These are phyloP conservation scores for Spea hammondii DNA, from an alignment of 2,797 vertebrate species.

Conservation along the genomic window DNA sequence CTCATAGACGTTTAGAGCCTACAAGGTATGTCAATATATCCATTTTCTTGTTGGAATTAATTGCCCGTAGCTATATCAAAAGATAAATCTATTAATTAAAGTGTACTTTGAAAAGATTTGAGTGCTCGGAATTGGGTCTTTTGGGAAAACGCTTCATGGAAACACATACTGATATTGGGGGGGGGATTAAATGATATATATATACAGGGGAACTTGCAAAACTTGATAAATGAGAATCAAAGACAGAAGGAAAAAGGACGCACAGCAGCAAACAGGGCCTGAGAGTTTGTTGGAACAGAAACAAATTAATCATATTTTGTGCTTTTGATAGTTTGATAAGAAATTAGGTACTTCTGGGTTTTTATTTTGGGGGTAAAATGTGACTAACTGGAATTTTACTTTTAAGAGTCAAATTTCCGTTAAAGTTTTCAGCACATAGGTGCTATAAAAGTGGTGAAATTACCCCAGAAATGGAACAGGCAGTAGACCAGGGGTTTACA, in stretches of 20 bases:
- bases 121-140: conserved; percentile 57
- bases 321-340: conserved; percentile 39
- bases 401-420: no score
- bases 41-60: conserved; percentile 64
- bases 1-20: conserved; percentile 67
- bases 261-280: conserved; percentile 23
- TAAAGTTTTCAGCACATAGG: no score
- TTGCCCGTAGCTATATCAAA: conserved; percentile 64
- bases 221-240: conserved; percentile 51
- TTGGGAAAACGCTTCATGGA: conserved; percentile 55
- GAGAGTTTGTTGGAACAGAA: conserved; percentile 18
- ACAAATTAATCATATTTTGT: conserved; percentile 20
- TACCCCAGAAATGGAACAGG: no score
- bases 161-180: conserved; percentile 42
- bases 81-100: conserved; percentile 70
- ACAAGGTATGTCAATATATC: conserved; percentile 71
- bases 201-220: conserved; percentile 34
- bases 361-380: conserved; percentile 20
- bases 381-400: background rate
- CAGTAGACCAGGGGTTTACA: no score
- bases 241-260: conserved; percentile 26
- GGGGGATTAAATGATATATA: conserved; percentile 1
- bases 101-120: conserved; percentile 56
- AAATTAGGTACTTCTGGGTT: conserved; percentile 5
- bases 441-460: no score